Conservation (phyloP, 2,797 vertebrate genomes). For the Paramormyrops hopkinsi region DNA sequence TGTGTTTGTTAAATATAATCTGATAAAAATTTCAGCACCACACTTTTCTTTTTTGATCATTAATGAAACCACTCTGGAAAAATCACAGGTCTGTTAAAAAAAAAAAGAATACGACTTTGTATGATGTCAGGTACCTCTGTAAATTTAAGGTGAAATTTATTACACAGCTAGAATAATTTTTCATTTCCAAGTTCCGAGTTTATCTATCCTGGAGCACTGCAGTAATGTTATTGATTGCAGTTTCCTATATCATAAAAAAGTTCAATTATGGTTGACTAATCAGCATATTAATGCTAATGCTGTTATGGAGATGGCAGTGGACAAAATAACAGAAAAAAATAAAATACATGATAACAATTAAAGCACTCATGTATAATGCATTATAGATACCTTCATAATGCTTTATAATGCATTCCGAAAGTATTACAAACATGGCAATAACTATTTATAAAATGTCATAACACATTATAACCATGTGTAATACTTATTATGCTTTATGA, state of each 20-base stretch:
- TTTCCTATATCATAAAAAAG: background rate
- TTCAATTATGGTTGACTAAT: background rate
- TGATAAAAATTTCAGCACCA: background rate
- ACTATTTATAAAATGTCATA: background rate
- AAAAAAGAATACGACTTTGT: background rate
- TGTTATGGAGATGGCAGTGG: background rate
- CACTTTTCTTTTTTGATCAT: background rate
- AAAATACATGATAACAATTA: background rate
- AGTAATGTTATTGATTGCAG: background rate
- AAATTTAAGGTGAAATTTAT: background rate
- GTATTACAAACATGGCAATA: background rate
- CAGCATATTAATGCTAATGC: background rate
- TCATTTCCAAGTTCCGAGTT: background rate
- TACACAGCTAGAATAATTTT: background rate
- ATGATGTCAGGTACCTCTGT: background rate
- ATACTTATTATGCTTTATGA: background rate
- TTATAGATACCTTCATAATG: background rate
- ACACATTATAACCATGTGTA: background rate
- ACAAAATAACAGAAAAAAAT: background rate
- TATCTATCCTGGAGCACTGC: background rate
- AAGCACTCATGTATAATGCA: background rate
- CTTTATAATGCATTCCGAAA: background rate
- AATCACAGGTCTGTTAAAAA: background rate
- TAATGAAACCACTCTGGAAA: background rate
- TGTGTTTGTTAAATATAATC: background rate